Evolutionary conservation across 2,888 invertebrate genomes (phyloP), one percentile per base, ranked within the genome.

Genomic region (Galerucella pusilla): DNA sequence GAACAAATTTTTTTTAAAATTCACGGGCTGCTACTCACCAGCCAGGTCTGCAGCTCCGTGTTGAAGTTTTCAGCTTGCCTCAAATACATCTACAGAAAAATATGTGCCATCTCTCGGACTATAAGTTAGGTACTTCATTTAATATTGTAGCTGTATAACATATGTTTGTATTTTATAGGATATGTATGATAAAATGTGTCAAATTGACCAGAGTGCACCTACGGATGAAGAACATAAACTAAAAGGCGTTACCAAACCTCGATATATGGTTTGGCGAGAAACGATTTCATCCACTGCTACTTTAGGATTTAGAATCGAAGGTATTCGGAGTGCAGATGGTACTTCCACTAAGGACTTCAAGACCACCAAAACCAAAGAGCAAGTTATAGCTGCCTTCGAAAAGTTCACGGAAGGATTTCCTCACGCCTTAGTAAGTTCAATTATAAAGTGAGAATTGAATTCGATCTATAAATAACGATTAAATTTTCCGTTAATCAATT

Each of bases 151-250:
- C 46, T 46, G 12, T 4, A 16, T 46, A 42, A 45, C 2, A 46
- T 10, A 6, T 16, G 14, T 25, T 25, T 42, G 14, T 46, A 63
- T 65, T 42, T 71, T 84, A 57, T 88, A 96, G 93, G 97, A 98
- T 86, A 97, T 98, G 97, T 98, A 97, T 86, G 96, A 97, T 83
- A 98, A 98, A 89, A 98, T 98, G 97, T 94, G 97, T 78, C 96
- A 97, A 86, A 95, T 97, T 66, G 97, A 97, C 87, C 92, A 94
- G 2, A 90, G 90, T 80, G 97, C 97, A 0, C 98, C 98, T 4
- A 94, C 94, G 46, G 93, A 94, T 70, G 97, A 97, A 86, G 98
- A 98, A 87, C 94, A 96, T 83, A 90, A 93, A 79, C 90, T 96
- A 81, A 95, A 96, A 89, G 97, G 96, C 20, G 96, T 98, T 1